These are phyloP conservation scores for Drosophila bipectinata DNA, from an alignment of 1,140 invertebrate genomes.

Conservation along the genomic window DNA sequence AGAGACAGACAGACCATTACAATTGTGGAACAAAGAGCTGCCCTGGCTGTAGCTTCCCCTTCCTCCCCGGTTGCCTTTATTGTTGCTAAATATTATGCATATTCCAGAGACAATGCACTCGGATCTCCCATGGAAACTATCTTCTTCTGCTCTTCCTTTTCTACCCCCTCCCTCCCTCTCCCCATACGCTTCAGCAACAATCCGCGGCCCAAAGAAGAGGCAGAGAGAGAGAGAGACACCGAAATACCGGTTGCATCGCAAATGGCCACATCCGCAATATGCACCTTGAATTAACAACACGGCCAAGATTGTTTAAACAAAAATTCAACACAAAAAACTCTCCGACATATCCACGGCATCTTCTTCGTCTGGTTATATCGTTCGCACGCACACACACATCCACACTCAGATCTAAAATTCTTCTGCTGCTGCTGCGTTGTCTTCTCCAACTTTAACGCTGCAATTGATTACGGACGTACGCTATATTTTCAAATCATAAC, in stretches of 20 bases:
- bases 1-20: slow-evolving; percentile 40
- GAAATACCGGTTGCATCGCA: slow-evolving; percentile 72
- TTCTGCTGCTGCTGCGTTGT: slow-evolving; percentile 70
- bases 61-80: slow-evolving; percentile 1
- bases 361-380: slow-evolving; percentile 74
- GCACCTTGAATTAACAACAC: slow-evolving; percentile 73
- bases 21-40: slow-evolving; percentile 51
- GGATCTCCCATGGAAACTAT: slow-evolving; percentile 57
- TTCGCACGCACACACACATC: slow-evolving; percentile 37
- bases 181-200: slow-evolving; percentile 9
- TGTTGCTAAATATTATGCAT: slow-evolving; percentile 68
- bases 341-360: slow-evolving; percentile 47
- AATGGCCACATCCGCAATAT: slow-evolving; percentile 70
- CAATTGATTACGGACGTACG: slow-evolving; percentile 38
- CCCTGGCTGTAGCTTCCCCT: slow-evolving; percentile 3
- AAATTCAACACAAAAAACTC: slow-evolving; percentile 52
- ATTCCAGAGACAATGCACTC: slow-evolving; percentile 55
- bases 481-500: slow-evolving; percentile 57
- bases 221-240: slow-evolving; percentile 22
- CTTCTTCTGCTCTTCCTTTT: slow-evolving; percentile 43
- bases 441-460: slow-evolving; percentile 28
- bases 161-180: slow-evolving; percentile 21
- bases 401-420: slow-evolving; percentile 67
- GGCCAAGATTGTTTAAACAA: slow-evolving; percentile 79
- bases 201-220: slow-evolving; percentile 57